Conservation (phyloP, 2,113 vertebrate species). For the Dipodomys ordii region DNA sequence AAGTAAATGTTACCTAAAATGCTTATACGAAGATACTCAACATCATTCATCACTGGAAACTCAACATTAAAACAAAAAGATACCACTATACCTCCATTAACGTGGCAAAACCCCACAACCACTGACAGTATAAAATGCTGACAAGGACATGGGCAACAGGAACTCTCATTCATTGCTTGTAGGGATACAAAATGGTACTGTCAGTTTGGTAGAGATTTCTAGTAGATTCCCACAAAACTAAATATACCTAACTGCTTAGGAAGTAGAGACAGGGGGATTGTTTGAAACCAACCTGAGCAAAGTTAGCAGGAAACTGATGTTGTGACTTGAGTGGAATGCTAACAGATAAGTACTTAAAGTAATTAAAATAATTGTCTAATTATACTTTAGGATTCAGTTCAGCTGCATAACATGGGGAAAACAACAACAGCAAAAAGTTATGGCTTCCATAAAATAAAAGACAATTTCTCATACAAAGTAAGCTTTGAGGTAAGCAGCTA, state of each 20-base stretch:
- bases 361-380: not conserved
- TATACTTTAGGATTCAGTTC: slow-evolving; percentile 1
- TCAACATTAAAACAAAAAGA: not conserved
- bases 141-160: not conserved
- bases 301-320: too few relatives aligned
- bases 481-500: not conserved
- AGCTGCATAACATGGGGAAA: not conserved
- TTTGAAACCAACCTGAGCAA: too few relatives aligned
- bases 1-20: slow-evolving; percentile 35
- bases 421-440: not conserved
- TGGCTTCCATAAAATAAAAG: not conserved
- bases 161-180: not conserved
- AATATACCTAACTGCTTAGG: too few relatives aligned
- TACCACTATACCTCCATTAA: not conserved
- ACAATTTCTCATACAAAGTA: not conserved
- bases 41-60: not conserved
- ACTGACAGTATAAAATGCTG: not conserved
- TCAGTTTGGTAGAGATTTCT: not conserved
- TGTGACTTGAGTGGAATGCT: too few relatives aligned
- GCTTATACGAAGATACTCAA: not conserved
- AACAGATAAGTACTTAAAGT: not conserved
- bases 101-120: not conserved
- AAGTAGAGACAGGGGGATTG: too few relatives aligned
- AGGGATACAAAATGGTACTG: not conserved
- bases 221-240: not conserved